A percentile compares a stretch with the other conserved stretches of the same genome.
phyloP scores from a whole-genome alignment of 2,113 vertebrate genomes.

The Mustela nigripes region DNA sequence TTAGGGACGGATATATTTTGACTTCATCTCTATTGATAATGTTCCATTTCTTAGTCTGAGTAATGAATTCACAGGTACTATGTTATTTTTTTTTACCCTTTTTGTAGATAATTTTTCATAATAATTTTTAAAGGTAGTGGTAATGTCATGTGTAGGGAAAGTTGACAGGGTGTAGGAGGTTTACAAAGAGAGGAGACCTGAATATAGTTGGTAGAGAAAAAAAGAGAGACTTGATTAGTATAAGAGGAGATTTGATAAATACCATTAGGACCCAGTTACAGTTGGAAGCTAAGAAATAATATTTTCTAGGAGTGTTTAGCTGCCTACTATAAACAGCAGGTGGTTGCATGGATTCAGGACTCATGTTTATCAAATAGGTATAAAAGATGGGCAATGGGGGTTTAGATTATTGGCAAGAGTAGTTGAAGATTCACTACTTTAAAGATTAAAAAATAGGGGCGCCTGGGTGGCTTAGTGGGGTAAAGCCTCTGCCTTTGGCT shows the following conservation, averaged over 20 bases:
- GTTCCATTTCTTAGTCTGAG: background rate
- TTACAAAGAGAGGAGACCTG: background rate
- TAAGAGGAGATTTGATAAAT: background rate
- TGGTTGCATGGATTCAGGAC: background rate
- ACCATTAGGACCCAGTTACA: background rate
- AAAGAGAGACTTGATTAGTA: background rate
- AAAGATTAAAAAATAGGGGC: background rate
- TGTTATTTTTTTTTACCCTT: background rate
- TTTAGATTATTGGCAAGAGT: background rate
- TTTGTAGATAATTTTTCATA: background rate
- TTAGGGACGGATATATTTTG: background rate
- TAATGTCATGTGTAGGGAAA: background rate
- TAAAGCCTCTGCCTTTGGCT: too few relatives aligned
- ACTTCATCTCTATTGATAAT: background rate
- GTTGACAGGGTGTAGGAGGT: background rate
- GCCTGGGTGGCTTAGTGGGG: too few relatives aligned
- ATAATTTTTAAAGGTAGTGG: background rate
- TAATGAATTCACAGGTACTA: background rate
- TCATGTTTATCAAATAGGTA: background rate
- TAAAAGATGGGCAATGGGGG: background rate
- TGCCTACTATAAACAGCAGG: background rate
- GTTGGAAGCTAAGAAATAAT: background rate
- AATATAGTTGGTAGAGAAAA: constrained; percentile 11
- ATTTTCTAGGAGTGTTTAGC: background rate
- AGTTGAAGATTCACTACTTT: background rate